Evolutionary conservation across 1,140 invertebrate species (phyloP), one percentile per base, ranked within the genome.

Genomic region (Hyles vespertilio): DNA sequence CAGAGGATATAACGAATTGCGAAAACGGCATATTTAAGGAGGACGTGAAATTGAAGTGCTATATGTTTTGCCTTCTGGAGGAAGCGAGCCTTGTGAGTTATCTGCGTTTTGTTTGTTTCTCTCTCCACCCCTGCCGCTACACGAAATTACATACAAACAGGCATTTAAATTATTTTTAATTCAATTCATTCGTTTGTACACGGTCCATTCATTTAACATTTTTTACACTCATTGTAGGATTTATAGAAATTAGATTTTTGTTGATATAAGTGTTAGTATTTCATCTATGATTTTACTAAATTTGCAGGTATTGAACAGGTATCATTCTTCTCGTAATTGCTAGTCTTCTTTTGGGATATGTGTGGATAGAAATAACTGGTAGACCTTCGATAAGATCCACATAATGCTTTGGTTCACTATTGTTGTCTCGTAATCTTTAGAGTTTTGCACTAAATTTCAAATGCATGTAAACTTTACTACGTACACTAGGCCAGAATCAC

Each of bases 11-110:
- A 75, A 58, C 73, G 77, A 89, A 90, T 84, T 90, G 89, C 70
- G 86, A 89, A 84, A 87, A 84, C 65, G 89, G 89, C 69, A 87
- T 88, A 80, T 90, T 90, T 83, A 86, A 89, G 72, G 85, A 89
- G 65, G 85, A 89, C 67, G 63, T 67, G 66, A 88, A 88, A 80
- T 79, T 90, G 74, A 89, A 89, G 80, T 89, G 89, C 78, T 90
- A 90, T 78, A 89, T 89, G 89, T 89, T 82, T 79, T 90, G 89
- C 72, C 70, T 90, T 58, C 61, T 90, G 76, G 89, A 89, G 56
- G 89, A 89, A 77, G 86, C 86, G 63, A 87, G 78, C 69, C 79
- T 90, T 66, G 88, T 90, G 75, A 89, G 87, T 81, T 63, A 65
- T 72, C 59, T 63, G 65, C 67, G 61, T 67, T 72, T 73, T 74